Evolutionary conservation across 2,797 vertebrate species (phyloP).

Genomic region (Myotis myotis): DNA sequence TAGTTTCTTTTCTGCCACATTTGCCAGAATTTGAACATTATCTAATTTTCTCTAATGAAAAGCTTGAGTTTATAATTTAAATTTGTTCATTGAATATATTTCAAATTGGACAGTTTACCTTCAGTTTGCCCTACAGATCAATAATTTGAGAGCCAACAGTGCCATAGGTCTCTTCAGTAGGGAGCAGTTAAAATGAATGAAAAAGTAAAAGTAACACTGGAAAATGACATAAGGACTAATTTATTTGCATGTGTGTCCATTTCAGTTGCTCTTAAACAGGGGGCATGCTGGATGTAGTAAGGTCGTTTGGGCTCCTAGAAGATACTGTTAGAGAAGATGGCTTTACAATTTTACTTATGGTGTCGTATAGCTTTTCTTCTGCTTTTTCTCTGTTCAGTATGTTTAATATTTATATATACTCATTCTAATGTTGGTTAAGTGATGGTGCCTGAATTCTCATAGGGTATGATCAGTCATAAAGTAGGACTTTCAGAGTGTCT

Average conservation of each 20-base stretch:
- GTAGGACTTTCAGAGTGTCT: not conserved
- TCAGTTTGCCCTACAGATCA: constrained; percentile 59
- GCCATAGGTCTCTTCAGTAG: constrained; percentile 12
- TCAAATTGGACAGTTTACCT: constrained; percentile 61
- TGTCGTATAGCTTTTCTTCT: not conserved
- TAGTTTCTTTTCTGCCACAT: constrained; percentile 20
- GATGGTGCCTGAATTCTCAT: not conserved
- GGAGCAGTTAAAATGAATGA: constrained; percentile 49
- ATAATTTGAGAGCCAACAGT: constrained; percentile 35
- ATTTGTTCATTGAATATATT: constrained; percentile 50
- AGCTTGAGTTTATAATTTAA: constrained; percentile 71
- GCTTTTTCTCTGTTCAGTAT: not conserved
- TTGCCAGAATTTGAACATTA: constrained; percentile 64
- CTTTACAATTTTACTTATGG: not conserved
- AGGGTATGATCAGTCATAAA: not conserved
- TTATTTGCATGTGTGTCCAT: not conserved
- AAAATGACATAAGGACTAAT: not conserved
- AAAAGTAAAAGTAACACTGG: constrained; percentile 36
- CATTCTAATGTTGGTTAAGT: not conserved
- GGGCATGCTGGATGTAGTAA: not conserved
- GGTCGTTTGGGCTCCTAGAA: not conserved
- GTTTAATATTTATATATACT: not conserved
- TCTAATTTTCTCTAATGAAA: constrained; percentile 68
- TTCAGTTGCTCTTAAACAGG: constrained; percentile 13
- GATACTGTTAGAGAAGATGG: not conserved